Evolutionary conservation across 1,140 invertebrate species (phyloP).

Genomic region (Drosophila subobscura): DNA sequence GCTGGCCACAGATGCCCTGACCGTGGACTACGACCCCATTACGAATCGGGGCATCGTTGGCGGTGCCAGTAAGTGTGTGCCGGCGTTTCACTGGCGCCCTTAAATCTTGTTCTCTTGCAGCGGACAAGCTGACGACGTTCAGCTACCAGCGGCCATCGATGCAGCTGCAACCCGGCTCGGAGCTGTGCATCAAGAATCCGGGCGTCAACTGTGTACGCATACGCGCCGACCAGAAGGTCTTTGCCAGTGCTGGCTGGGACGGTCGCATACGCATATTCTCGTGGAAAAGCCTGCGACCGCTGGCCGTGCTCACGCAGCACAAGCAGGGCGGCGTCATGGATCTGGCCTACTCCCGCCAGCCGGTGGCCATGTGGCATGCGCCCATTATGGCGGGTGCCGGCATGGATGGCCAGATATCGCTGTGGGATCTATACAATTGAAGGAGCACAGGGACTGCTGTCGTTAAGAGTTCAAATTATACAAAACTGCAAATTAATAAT

Average conservation of each 20-base stretch:
- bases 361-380: constrained; percentile 87
- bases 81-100: constrained; percentile 83
- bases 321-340: constrained; percentile 87
- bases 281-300: constrained; percentile 89
- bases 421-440: constrained; percentile 90
- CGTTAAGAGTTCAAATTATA: constrained; percentile 21
- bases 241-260: constrained; percentile 91
- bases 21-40: constrained; percentile 87
- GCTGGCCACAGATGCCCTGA: constrained; percentile 87
- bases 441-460: neutral
- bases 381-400: constrained; percentile 90
- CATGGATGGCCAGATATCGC: constrained; percentile 88
- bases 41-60: constrained; percentile 87
- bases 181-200: constrained; percentile 87
- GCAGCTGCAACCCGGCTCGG: constrained; percentile 85
- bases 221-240: constrained; percentile 89
- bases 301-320: constrained; percentile 90
- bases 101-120: constrained; percentile 75
- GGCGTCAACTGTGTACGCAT: constrained; percentile 89
- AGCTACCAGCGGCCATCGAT: constrained; percentile 84
- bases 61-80: constrained; percentile 84
- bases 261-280: constrained; percentile 90
- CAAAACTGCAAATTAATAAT: constrained; percentile 9
- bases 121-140: constrained; percentile 66
- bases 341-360: constrained; percentile 86